Evolutionary conservation across 2,797 vertebrate genomes (phyloP).

Genomic region (Scolopax bukidnonensis): DNA sequence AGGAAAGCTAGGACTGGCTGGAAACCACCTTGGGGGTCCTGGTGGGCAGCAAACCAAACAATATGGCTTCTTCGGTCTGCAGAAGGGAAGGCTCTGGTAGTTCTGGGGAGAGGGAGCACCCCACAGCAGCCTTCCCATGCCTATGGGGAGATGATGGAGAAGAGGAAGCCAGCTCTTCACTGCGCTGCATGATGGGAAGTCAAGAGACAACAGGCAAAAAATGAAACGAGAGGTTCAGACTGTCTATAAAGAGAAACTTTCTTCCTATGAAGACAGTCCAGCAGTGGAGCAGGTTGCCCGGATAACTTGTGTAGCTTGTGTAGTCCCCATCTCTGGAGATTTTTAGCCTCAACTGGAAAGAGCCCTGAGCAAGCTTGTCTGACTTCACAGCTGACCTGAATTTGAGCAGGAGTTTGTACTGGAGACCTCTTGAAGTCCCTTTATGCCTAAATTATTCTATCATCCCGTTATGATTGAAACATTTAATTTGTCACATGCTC

Average conservation of each 20-base stretch:
- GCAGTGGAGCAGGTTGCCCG: not conserved
- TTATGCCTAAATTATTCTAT: not conserved
- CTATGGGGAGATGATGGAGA: not conserved
- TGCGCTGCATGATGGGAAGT: not conserved
- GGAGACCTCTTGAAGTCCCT: not conserved
- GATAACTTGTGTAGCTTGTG: not conserved
- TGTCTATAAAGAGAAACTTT: not conserved
- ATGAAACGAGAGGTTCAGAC: not conserved
- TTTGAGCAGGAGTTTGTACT: not conserved
- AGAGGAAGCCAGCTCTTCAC: not conserved
- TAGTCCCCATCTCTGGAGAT: not conserved
- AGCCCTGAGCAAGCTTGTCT: not conserved
- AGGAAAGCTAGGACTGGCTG: not conserved
- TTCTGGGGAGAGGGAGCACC: not conserved
- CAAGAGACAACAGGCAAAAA: not conserved
- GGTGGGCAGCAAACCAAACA: not conserved
- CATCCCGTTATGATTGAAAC: not conserved
- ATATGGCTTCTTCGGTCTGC: not conserved
- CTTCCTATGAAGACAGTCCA: not conserved
- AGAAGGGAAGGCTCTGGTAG: not conserved
- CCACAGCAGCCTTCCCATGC: not conserved
- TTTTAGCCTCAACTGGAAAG: not conserved
- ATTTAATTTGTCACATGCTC: not conserved
- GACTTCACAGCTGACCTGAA: not conserved
- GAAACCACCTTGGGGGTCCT: not conserved